Percentiles rank a stretch among this genome's conserved stretches.
Conservation (phyloP, 2,888 invertebrate genomes). For the Himalopsyche kuldschensis region DNA sequence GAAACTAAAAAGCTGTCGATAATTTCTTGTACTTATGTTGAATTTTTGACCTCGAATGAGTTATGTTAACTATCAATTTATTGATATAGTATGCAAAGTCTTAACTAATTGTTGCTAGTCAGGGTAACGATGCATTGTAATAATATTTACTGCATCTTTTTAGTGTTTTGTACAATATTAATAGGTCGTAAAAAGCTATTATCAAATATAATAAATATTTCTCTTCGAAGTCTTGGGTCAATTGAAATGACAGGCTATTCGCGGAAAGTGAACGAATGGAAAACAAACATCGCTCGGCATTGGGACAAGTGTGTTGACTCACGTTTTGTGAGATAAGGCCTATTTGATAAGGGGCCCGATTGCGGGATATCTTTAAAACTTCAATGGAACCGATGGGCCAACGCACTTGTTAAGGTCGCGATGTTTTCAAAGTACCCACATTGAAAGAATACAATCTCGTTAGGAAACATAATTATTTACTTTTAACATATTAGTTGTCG, state of each 20-base stretch:
- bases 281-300: background rate
- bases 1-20: background rate
- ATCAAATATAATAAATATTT: background rate
- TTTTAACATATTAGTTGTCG: background rate
- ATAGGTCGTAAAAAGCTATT: background rate
- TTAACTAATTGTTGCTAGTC: too few species aligned
- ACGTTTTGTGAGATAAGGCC: background rate
- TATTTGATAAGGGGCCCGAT: background rate
- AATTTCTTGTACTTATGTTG: background rate
- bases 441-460: background rate
- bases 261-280: slow-evolving; percentile 3
- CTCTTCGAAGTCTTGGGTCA: background rate
- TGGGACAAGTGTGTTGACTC: background rate
- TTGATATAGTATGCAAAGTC: too few species aligned
- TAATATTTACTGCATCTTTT: background rate
- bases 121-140: too few species aligned
- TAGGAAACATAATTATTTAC: background rate
- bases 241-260: background rate
- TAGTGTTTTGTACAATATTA: background rate
- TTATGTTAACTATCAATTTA: too few species aligned
- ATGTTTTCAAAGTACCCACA: background rate
- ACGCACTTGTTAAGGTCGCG: slow-evolving; percentile 2
- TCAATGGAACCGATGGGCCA: slow-evolving; percentile 10
- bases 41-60: background rate
- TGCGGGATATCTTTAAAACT: slow-evolving; percentile 2